phyloP scores from a whole-genome alignment of 23 tunicate species.

The Halocynthia aurantium region DNA sequence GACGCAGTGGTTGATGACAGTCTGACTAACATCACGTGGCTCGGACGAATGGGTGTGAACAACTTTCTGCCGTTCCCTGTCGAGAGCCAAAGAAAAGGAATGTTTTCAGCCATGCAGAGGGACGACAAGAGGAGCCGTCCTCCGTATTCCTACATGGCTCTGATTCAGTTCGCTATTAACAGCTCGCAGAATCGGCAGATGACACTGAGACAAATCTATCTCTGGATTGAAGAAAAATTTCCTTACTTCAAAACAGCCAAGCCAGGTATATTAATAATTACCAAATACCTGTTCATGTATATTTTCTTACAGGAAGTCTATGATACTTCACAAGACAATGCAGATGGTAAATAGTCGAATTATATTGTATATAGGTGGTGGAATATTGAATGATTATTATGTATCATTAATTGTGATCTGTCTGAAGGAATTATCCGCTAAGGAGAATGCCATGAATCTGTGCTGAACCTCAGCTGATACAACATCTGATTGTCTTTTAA shows the following conservation, averaged over 20 bases:
- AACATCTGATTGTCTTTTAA: not conserved
- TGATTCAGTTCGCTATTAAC: slow-evolving; percentile 86
- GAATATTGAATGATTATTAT: no score
- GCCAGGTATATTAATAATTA: slow-evolving; percentile 41
- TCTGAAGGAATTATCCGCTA: no score
- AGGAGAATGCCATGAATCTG: not conserved
- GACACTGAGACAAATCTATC: slow-evolving; percentile 79
- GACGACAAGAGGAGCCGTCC: slow-evolving; percentile 41
- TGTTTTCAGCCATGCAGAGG: slow-evolving; percentile 10
- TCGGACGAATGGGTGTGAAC: slow-evolving; percentile 80
- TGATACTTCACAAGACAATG: no score
- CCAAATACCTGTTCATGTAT: not conserved
- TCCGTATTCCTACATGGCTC: slow-evolving; percentile 90
- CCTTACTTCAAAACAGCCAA: slow-evolving; percentile 81
- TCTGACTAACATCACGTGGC: slow-evolving; percentile 80
- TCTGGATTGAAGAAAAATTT: slow-evolving; percentile 86
- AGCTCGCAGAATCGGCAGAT: slow-evolving; percentile 60
- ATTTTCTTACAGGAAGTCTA: no score
- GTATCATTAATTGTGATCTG: no score
- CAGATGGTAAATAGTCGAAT: no score
- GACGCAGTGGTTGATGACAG: slow-evolving; percentile 40
- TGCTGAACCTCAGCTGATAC: no score
- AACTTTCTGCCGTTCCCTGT: slow-evolving; percentile 69
- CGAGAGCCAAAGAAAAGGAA: slow-evolving; percentile 30
- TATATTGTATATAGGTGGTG: no score